phyloP scores from a whole-genome alignment of 2,797 vertebrate genomes.

The Glyptemys insculpta region DNA sequence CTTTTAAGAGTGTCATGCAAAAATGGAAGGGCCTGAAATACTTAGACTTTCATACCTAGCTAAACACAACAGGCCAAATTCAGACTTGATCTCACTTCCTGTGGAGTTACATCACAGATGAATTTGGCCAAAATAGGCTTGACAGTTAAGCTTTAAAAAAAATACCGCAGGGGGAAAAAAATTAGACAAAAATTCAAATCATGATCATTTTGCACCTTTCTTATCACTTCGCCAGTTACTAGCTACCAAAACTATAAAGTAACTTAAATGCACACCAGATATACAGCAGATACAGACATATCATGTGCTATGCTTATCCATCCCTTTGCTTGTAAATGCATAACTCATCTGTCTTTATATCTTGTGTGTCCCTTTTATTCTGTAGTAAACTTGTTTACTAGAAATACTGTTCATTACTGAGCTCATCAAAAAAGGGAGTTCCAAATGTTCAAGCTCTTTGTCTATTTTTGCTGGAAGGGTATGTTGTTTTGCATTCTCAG shows the following conservation, averaged over 20 bases:
- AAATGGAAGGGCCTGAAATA: neutral
- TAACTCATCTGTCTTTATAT: accelerated
- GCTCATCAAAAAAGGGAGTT: neutral
- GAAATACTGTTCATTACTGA: neutral
- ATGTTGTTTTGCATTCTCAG: neutral
- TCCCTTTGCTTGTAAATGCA: neutral
- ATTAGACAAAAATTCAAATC: neutral
- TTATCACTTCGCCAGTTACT: neutral
- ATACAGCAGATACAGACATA: neutral
- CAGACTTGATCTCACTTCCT: neutral
- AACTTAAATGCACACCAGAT: neutral
- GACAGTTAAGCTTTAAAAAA: neutral
- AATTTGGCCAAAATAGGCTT: neutral
- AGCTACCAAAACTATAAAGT: accelerated
- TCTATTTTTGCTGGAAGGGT: accelerated
- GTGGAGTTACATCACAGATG: neutral
- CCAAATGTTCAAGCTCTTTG: accelerated
- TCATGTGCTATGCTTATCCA: neutral
- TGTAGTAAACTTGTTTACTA: neutral
- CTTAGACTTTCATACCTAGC: neutral
- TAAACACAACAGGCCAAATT: neutral
- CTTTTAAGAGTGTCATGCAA: neutral
- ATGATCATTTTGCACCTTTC: neutral
- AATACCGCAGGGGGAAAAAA: neutral
- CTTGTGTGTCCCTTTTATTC: accelerated